A percentile compares a stretch with the other conserved stretches of the same genome.
Evolutionary conservation across 2,797 vertebrate species (phyloP).

Genomic region (Lepilemur ruficaudatus): DNA sequence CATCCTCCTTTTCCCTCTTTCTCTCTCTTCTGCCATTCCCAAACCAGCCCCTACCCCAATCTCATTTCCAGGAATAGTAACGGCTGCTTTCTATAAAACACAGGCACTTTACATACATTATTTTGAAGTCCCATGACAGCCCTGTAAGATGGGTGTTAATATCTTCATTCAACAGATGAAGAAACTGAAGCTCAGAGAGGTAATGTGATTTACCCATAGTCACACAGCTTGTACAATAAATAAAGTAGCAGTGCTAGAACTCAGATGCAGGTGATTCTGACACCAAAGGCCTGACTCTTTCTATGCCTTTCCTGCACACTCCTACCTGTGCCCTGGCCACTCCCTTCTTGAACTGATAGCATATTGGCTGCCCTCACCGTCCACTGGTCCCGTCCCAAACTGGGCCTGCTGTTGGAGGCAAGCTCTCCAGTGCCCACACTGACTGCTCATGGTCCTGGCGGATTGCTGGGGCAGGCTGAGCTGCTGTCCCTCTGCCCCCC

Average conservation of each 20-base stretch:
- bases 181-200: slow-evolving; percentile 37
- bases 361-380: not conserved
- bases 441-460: not conserved
- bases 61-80: not conserved
- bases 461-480: not conserved
- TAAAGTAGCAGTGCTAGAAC: not conserved
- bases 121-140: not conserved
- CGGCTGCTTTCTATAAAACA: not conserved
- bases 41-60: not conserved
- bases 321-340: not conserved
- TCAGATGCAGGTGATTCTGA: not conserved
- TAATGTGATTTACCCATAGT: not conserved
- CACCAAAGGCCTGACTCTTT: not conserved
- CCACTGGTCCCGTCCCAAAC: not conserved
- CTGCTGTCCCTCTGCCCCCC: not conserved
- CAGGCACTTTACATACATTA: not conserved
- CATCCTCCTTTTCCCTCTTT: not conserved
- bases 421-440: not conserved
- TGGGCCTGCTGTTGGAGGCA: not conserved
- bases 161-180: not conserved
- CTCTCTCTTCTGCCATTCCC: not conserved
- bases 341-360: not conserved
- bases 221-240: not conserved
- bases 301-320: not conserved
- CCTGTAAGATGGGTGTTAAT: not conserved